phyloP scores from a whole-genome alignment of 2,888 invertebrate species.

The Hartigia nigra region DNA sequence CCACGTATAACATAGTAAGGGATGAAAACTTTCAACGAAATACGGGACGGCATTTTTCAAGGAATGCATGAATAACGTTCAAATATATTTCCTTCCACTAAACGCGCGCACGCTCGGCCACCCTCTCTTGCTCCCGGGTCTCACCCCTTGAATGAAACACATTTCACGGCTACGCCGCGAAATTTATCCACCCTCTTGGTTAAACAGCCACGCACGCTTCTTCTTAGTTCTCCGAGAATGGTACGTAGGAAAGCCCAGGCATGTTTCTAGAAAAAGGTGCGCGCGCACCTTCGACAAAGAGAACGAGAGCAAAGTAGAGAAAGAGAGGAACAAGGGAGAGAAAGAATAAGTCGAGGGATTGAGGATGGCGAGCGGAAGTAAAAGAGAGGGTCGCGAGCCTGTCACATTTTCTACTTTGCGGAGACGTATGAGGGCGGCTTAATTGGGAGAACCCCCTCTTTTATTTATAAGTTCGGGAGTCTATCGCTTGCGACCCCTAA shows the following conservation, averaged over 20 bases:
- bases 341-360: slow-evolving; percentile 2
- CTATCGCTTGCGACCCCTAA: slow-evolving; percentile 46
- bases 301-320: background rate
- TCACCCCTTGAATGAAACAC: slow-evolving; percentile 66
- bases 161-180: slow-evolving; percentile 72
- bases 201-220: slow-evolving; percentile 59
- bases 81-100: slow-evolving; percentile 41
- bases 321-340: slow-evolving; percentile 10
- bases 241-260: background rate
- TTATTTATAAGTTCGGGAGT: slow-evolving; percentile 64
- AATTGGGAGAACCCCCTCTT: slow-evolving; percentile 58
- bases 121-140: slow-evolving; percentile 29
- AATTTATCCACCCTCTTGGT: slow-evolving; percentile 61
- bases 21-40: slow-evolving; percentile 33
- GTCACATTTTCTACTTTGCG: slow-evolving; percentile 63
- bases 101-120: slow-evolving; percentile 32
- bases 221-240: slow-evolving; percentile 36
- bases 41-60: slow-evolving; percentile 36
- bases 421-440: slow-evolving; percentile 61
- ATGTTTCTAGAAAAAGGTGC: background rate
- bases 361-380: slow-evolving; percentile 19
- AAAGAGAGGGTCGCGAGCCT: slow-evolving; percentile 39
- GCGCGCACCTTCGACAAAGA: background rate
- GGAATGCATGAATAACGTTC: slow-evolving; percentile 40
- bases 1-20: background rate